Conservation (phyloP, 2,113 vertebrate genomes). For the Tupaia chinensis region DNA sequence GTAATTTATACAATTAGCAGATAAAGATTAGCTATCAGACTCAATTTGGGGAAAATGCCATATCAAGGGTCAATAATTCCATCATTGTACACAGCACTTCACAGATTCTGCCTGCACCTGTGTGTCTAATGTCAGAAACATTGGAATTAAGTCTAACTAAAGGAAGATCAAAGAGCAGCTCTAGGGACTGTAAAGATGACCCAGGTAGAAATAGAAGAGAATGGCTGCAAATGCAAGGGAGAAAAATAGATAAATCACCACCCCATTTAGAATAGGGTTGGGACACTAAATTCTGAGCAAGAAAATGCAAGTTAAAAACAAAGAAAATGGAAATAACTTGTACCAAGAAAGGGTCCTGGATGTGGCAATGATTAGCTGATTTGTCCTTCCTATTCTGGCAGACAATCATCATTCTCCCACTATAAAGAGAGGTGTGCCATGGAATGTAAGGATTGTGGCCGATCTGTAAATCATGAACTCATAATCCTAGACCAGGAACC, state of each 20-base stretch:
- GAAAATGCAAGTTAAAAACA: neutral
- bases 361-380: neutral
- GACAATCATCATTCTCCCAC: neutral
- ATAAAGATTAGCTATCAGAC: neutral
- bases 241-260: neutral
- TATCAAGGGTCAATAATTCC: neutral
- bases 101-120: neutral
- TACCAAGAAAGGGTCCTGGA: neutral
- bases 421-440: neutral
- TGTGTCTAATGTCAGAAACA: neutral
- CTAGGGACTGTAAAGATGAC: neutral
- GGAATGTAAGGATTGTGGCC: too few relatives aligned
- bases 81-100: neutral
- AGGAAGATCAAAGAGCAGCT: neutral
- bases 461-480: neutral
- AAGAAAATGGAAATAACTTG: neutral
- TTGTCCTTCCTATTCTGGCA: too few relatives aligned
- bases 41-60: neutral
- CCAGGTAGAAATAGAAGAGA: neutral
- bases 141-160: neutral
- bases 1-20: neutral
- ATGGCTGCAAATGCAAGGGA: neutral
- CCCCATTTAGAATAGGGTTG: neutral
- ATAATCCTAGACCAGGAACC: neutral
- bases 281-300: neutral